Percentiles rank a stretch among this genome's conserved stretches.
Evolutionary conservation across 2,888 invertebrate species (phyloP).

Genomic region (Danaus chrysippus): DNA sequence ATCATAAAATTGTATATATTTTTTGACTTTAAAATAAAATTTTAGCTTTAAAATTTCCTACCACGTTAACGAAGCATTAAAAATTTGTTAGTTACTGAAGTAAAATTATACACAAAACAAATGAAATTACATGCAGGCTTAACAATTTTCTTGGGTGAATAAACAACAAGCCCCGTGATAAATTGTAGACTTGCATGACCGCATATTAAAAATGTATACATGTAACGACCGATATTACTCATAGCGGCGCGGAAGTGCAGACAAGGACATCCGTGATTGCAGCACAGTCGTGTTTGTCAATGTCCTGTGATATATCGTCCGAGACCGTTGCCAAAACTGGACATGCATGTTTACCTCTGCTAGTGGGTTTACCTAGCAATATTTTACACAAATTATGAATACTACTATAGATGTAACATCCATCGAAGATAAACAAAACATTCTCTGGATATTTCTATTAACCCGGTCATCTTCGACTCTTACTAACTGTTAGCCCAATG

Average conservation of each 20-base stretch:
- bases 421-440: no score
- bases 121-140: background rate
- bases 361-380: conserved; percentile 8
- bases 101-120: no score
- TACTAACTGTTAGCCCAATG: no score
- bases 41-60: no score
- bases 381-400: conserved; percentile 1
- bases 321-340: conserved; percentile 56
- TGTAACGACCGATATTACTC: conserved; percentile 49
- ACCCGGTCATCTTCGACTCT: no score
- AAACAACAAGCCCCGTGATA: background rate
- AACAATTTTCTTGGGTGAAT: background rate
- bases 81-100: no score
- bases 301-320: conserved; percentile 59
- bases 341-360: conserved; percentile 49
- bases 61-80: no score
- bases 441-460: no score
- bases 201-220: conserved; percentile 5
- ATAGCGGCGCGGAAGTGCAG: conserved; percentile 62
- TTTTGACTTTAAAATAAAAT: no score
- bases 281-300: conserved; percentile 63
- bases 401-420: background rate
- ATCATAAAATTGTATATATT: no score
- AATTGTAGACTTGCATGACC: conserved; percentile 6
- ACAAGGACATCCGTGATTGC: conserved; percentile 65